Conservation (phyloP, 2,888 invertebrate species). For the Acleris laterana region DNA sequence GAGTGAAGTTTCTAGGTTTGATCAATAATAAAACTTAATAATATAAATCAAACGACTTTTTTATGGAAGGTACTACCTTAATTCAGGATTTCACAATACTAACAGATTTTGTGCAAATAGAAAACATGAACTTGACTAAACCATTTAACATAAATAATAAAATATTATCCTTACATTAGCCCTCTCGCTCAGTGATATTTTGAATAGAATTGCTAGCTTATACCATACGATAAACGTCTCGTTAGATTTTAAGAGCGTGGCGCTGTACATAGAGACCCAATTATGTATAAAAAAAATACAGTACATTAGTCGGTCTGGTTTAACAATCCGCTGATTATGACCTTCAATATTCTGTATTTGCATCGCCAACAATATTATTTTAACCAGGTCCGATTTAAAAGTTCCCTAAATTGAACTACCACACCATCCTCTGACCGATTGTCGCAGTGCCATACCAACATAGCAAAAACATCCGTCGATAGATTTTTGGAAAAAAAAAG, state of each 20-base stretch:
- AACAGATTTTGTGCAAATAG: constrained; percentile 27
- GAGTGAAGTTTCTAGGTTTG: too few species aligned
- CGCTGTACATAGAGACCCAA: constrained; percentile 55
- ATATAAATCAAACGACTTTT: not conserved
- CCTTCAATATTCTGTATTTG: constrained; percentile 10
- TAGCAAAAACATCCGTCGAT: constrained; percentile 56
- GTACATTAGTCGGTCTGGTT: constrained; percentile 9
- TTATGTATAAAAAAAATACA: constrained; percentile 32
- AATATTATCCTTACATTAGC: not conserved
- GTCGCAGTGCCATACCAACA: constrained; percentile 59
- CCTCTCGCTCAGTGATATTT: not conserved
- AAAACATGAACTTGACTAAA: constrained; percentile 2
- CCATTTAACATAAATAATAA: not conserved
- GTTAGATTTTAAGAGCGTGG: constrained; percentile 50
- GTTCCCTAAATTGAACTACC: constrained; percentile 58
- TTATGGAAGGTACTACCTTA: constrained; percentile 1
- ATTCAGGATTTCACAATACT: constrained; percentile 14
- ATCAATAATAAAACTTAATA: not conserved
- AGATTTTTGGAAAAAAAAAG: constrained; percentile 68
- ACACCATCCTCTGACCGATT: constrained; percentile 84
- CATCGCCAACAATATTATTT: constrained; percentile 29
- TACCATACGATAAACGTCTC: constrained; percentile 45
- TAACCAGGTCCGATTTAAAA: constrained; percentile 57
- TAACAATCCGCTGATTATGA: constrained; percentile 1
- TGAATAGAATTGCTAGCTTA: not conserved